These are phyloP conservation scores for Dynastes grantii DNA, from an alignment of 2,888 invertebrate species.

Conservation along the genomic window DNA sequence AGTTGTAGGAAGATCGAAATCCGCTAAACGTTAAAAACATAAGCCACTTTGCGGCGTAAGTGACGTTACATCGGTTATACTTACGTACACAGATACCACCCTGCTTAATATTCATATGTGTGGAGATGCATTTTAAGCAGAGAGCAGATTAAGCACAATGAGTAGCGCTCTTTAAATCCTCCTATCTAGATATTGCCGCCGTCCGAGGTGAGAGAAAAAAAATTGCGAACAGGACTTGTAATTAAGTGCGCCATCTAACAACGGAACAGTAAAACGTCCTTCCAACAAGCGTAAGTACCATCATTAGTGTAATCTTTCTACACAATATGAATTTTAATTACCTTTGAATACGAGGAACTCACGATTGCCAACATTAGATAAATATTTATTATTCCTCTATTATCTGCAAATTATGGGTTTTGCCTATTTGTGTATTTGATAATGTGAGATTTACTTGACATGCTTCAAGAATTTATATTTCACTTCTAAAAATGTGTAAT, in stretches of 20 bases:
- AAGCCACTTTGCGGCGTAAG: constrained; percentile 57
- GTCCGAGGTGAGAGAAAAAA: constrained; percentile 36
- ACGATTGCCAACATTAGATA: constrained; percentile 21
- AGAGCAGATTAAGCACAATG: constrained; percentile 57
- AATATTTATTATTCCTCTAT: constrained; percentile 10
- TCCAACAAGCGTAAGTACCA: constrained; percentile 18
- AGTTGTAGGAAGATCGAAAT: constrained; percentile 53
- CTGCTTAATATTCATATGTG: constrained; percentile 61
- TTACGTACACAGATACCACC: constrained; percentile 55
- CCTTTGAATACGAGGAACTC: constrained; percentile 2
- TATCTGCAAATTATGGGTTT: not conserved
- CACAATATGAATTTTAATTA: constrained; percentile 45
- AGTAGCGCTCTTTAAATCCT: constrained; percentile 48
- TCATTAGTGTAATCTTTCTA: constrained; percentile 41
- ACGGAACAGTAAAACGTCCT: constrained; percentile 23
- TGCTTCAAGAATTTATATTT: not conserved
- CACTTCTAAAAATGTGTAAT: too few relatives aligned
- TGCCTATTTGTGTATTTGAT: not conserved
- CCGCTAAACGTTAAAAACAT: constrained; percentile 59
- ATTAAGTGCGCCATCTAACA: constrained; percentile 44
- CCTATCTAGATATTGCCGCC: constrained; percentile 48
- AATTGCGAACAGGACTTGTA: constrained; percentile 37
- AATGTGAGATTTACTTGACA: not conserved
- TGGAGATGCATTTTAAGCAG: constrained; percentile 60
- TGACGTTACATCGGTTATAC: constrained; percentile 58